phyloP scores from a whole-genome alignment of 1,140 invertebrate genomes.

The Hermetia illucens region DNA sequence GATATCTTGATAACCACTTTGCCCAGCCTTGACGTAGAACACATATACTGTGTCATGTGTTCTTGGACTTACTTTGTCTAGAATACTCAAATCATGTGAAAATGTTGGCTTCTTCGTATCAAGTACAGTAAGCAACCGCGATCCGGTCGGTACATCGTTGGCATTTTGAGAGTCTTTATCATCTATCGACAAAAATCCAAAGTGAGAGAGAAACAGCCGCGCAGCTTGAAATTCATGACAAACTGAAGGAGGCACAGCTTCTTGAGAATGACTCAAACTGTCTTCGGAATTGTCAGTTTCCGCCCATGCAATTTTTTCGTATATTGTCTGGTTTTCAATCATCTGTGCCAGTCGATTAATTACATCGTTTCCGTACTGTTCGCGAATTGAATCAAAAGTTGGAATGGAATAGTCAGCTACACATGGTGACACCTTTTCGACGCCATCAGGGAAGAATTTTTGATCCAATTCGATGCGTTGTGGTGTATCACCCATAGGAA shows the following conservation, averaged over 20 bases:
- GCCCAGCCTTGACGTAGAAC: constrained; percentile 84
- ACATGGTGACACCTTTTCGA: constrained; percentile 64
- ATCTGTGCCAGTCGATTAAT: constrained; percentile 39
- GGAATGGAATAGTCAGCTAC: constrained; percentile 59
- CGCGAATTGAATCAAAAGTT: constrained; percentile 44
- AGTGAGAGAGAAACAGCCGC: constrained; percentile 83
- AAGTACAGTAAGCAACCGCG: constrained; percentile 49
- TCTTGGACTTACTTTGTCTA: constrained; percentile 66
- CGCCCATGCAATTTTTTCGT: constrained; percentile 30
- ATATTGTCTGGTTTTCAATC: constrained; percentile 32
- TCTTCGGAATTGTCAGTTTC: constrained; percentile 27
- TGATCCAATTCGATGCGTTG: constrained; percentile 46
- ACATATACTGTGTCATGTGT: constrained; percentile 88
- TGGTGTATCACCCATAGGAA: constrained; percentile 57
- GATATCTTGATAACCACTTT: constrained; percentile 62
- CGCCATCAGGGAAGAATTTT: constrained; percentile 68
- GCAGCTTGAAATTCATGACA: constrained; percentile 90
- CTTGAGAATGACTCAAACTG: constrained; percentile 35
- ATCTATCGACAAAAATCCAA: constrained; percentile 77
- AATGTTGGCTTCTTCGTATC: constrained; percentile 61
- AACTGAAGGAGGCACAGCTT: constrained; percentile 66
- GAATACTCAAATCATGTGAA: constrained; percentile 51
- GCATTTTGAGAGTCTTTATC: constrained; percentile 37
- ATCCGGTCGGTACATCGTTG: constrained; percentile 15
- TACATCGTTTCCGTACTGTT: constrained; percentile 34